phyloP scores from a whole-genome alignment of 2,888 invertebrate species.

The Drosophila prolongata region DNA sequence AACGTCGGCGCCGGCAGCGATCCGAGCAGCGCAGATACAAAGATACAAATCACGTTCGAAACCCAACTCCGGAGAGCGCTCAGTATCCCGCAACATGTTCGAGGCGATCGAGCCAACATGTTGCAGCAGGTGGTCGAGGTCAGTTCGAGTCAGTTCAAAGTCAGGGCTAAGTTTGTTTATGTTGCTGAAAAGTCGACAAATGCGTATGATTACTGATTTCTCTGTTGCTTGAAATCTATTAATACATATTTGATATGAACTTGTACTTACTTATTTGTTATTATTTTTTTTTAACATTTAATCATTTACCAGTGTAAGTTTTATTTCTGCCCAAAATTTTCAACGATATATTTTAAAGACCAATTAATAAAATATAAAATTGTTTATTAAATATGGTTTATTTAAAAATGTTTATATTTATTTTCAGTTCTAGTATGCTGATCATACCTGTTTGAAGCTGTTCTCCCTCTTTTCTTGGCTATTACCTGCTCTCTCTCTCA shows the following conservation, averaged over 20 bases:
- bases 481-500: slow-evolving; percentile 30
- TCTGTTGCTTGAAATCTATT: background rate
- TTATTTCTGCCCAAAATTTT: too few species aligned
- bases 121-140: slow-evolving; percentile 60
- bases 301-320: too few species aligned
- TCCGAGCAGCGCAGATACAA: slow-evolving; percentile 19
- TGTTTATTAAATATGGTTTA: too few species aligned
- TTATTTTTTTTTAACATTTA: background rate
- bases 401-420: too few species aligned
- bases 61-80: slow-evolving; percentile 11
- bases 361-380: too few species aligned
- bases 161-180: slow-evolving; percentile 81
- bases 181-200: slow-evolving; percentile 24
- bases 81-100: slow-evolving; percentile 58
- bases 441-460: slow-evolving; percentile 63
- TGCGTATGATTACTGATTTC: background rate
- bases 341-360: too few species aligned
- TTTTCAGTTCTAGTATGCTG: background rate
- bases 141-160: slow-evolving; percentile 72
- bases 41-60: slow-evolving; percentile 55
- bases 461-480: slow-evolving; percentile 19
- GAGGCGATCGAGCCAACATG: slow-evolving; percentile 44
- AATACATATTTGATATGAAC: background rate
- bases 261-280: too few species aligned
- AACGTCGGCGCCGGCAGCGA: slow-evolving; percentile 30